phyloP scores from a whole-genome alignment of 1,140 invertebrate genomes.

The Whitmania pigra region DNA sequence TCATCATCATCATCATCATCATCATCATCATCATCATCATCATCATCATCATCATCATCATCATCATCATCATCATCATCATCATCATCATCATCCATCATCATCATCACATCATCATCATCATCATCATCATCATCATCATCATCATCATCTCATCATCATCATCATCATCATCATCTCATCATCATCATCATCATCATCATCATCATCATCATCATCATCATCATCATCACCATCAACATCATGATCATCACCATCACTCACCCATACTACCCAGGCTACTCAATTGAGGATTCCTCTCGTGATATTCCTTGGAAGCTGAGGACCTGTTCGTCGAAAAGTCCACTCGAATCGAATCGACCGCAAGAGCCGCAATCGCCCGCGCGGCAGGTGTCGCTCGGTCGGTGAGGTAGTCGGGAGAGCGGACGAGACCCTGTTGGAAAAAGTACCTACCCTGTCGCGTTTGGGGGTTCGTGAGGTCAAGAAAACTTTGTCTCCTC shows the following conservation, averaged over 20 bases:
- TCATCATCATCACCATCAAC: slow-evolving; percentile 4
- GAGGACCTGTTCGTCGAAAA: slow-evolving; percentile 2
- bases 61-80: background rate
- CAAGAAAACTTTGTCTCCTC: too few relatives aligned
- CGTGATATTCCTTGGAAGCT: slow-evolving; percentile 4
- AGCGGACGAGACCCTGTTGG: too few relatives aligned
- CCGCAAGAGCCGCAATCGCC: slow-evolving; percentile 7
- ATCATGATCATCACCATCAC: background rate
- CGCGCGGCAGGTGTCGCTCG: too few relatives aligned
- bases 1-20: slow-evolving; percentile 13
- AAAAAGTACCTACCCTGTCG: too few relatives aligned
- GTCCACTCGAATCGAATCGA: slow-evolving; percentile 7
- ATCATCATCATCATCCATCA: slow-evolving; percentile 16
- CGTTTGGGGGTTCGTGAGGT: too few relatives aligned
- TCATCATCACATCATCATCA: slow-evolving; percentile 18
- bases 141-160: slow-evolving; percentile 19
- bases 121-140: slow-evolving; percentile 19
- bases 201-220: slow-evolving; percentile 14
- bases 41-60: background rate
- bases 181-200: slow-evolving; percentile 19
- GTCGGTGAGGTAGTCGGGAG: too few relatives aligned
- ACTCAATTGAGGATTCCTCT: background rate
- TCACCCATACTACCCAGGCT: slow-evolving; percentile 8
- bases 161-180: slow-evolving; percentile 21
- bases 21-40: slow-evolving; percentile 8